Evolutionary conservation across 1,140 invertebrate species (phyloP), one percentile per base, ranked within the genome.

Genomic region (Nebria ingens): DNA sequence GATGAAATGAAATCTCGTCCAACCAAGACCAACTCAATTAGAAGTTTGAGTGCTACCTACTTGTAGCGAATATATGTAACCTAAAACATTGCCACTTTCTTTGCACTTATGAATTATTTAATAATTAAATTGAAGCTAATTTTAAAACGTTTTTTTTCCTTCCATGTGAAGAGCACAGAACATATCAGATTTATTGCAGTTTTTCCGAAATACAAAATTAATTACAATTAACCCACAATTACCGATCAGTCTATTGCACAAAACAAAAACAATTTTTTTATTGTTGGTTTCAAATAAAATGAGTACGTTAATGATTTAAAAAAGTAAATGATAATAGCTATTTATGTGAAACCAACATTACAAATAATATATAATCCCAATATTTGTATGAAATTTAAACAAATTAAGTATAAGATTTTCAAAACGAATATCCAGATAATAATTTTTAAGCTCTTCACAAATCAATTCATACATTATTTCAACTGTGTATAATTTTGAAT

Each of bases 251-350:
- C 40, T 45, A 45, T 45, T 45, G 40, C 40, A 45, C 40, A 45
- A 45, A 45, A 45, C 9, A 4, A 45, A 34, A n/a, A 34, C 6
- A 34, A 34, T 9, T 34, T 34, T n/a, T n/a, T 45, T 45, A 11
- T 45, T 45, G 40, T 45, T 45, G 40, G 40, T 45, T 45, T 45
- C 40, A 45, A 45, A 45, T 45, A 45, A 45, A 45, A 45, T 45
- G 6, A 34, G 25, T 34, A 34, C 25, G 25, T 34, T 34, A 34
- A n/a, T 34, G 6, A 34, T 34, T 34, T 9, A 34, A 45, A 4
- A 45, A 45, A 45, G 9, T 9, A 11, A 12, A 17, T 12, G 4
- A 45, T 45, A 45, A 45, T 12, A 17, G 4, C 17, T 4, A 34
- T 34, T 45, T 45, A 45, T 45, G 15, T 11, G 40, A 45, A 45